Evolutionary conservation across 2,113 vertebrate species (phyloP).

Genomic region (Protobothrops flavoviridis): DNA sequence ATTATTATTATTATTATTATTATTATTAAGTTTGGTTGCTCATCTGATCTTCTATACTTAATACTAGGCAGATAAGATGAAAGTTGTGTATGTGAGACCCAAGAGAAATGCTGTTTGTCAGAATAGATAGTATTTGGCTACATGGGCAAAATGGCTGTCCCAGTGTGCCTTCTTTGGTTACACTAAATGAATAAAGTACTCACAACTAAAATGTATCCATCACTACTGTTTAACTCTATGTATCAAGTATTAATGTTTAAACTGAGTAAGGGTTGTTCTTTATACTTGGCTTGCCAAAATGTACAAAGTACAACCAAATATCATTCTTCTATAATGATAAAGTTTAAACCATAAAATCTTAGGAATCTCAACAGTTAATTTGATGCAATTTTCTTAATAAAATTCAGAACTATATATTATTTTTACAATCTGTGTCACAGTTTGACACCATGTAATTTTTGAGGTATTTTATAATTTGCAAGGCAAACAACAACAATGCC

Average conservation of each 20-base stretch:
- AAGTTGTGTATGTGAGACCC: not conserved
- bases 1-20: too few relatives aligned
- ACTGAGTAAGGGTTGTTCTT: not conserved
- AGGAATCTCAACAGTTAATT: constrained; percentile 71
- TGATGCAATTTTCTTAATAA: constrained; percentile 75
- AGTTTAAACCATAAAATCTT: constrained; percentile 55
- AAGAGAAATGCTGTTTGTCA: not conserved
- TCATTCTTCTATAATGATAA: constrained; percentile 50
- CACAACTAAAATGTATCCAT: not conserved
- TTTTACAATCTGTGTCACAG: constrained; percentile 69
- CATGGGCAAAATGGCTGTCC: not conserved
- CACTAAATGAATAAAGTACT: not conserved
- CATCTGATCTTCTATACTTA: not conserved
- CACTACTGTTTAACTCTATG: not conserved
- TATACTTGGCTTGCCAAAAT: constrained; percentile 36
- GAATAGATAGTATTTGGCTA: not conserved
- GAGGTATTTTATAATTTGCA: constrained; percentile 75
- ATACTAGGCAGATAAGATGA: not conserved
- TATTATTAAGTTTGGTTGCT: not conserved
- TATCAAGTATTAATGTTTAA: not conserved
- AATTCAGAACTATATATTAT: constrained; percentile 69
- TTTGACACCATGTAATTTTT: constrained; percentile 79
- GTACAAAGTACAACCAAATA: constrained; percentile 42
- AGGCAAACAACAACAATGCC: constrained; percentile 71
- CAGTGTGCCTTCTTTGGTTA: not conserved